Conservation (phyloP, 2,888 invertebrate species). For the Volucella bombylans region DNA sequence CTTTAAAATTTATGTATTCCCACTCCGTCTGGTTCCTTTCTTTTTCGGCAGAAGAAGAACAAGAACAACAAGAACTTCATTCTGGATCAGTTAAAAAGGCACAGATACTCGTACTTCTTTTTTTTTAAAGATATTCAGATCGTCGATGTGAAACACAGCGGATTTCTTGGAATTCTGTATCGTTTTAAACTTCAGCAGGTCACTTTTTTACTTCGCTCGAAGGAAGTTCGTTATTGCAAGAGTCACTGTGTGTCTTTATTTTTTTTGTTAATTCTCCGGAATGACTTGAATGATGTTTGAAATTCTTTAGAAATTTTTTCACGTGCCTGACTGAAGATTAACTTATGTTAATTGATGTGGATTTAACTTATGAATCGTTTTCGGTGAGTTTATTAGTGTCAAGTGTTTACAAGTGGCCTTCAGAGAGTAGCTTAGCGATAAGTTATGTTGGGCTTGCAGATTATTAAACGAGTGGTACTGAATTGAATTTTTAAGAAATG, state of each 20-base stretch:
- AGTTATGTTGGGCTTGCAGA: no score
- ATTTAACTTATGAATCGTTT: conserved; percentile 44
- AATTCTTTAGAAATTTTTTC: conserved; percentile 35
- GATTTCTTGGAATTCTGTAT: conserved; percentile 59
- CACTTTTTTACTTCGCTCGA: conserved; percentile 5
- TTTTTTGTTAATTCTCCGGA: conserved; percentile 27
- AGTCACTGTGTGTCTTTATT: not conserved
- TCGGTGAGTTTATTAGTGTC: not conserved
- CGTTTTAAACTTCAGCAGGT: conserved; percentile 61
- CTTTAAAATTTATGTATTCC: conserved; percentile 52
- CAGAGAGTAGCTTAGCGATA: not conserved
- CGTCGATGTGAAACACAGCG: conserved; percentile 18
- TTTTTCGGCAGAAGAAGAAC: conserved; percentile 17
- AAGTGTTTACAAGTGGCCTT: not conserved
- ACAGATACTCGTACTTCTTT: not conserved
- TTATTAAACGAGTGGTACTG: no score
- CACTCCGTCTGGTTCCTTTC: conserved; percentile 9
- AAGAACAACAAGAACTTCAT: no score
- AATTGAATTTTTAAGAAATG: no score
- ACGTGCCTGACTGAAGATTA: conserved; percentile 32
- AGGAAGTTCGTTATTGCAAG: conserved; percentile 43
- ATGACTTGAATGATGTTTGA: conserved; percentile 20
- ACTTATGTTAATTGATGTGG: conserved; percentile 38
- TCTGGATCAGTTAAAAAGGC: conserved; percentile 2
- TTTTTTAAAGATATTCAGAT: conserved; percentile 7